A percentile compares a stretch with the other conserved stretches of the same genome.
Evolutionary conservation across 2,113 vertebrate species (phyloP).

Genomic region (Astatotilapia flaviijosephi): DNA sequence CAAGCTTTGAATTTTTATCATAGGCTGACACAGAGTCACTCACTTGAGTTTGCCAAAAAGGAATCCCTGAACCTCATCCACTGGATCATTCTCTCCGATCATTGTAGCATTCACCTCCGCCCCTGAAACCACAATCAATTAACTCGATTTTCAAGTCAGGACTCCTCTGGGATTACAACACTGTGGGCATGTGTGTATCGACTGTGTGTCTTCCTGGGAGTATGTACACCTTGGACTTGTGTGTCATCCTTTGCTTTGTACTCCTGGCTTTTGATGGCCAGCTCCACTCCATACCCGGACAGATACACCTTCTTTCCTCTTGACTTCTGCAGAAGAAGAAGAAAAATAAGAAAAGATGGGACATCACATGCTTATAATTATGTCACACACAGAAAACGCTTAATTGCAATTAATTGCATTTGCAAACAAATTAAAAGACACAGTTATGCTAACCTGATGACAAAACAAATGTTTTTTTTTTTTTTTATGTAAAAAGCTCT

Average conservation of each 20-base stretch:
- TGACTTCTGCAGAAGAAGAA: slow-evolving; percentile 74
- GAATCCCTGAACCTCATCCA: slow-evolving; percentile 98
- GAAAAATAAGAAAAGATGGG: neutral
- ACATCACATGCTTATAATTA: neutral
- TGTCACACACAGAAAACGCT: neutral
- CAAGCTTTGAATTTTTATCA: slow-evolving; percentile 36
- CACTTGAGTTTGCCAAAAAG: slow-evolving; percentile 97
- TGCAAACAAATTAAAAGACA: neutral
- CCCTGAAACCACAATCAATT: slow-evolving; percentile 68
- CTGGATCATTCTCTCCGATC: slow-evolving; percentile 87
- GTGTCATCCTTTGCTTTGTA: slow-evolving; percentile 99
- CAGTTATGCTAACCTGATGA: neutral
- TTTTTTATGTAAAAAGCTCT: neutral
- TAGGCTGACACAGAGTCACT: slow-evolving; percentile 4
- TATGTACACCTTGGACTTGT: slow-evolving; percentile 86
- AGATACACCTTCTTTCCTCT: slow-evolving; percentile 81
- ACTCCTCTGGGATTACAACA: slow-evolving; percentile 3
- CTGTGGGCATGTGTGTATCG: neutral
- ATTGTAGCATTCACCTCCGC: slow-evolving; percentile 86
- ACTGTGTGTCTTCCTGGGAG: neutral
- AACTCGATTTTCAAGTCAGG: slow-evolving; percentile 22
- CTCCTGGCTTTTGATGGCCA: slow-evolving; percentile 98
- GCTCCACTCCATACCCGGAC: slow-evolving; percentile 94
- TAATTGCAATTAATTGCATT: neutral
- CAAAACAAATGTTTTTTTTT: accelerated